Percentiles rank a stretch among this genome's conserved stretches.
Conservation (phyloP, 2,113 vertebrate species). For the Trinectes maculatus region DNA sequence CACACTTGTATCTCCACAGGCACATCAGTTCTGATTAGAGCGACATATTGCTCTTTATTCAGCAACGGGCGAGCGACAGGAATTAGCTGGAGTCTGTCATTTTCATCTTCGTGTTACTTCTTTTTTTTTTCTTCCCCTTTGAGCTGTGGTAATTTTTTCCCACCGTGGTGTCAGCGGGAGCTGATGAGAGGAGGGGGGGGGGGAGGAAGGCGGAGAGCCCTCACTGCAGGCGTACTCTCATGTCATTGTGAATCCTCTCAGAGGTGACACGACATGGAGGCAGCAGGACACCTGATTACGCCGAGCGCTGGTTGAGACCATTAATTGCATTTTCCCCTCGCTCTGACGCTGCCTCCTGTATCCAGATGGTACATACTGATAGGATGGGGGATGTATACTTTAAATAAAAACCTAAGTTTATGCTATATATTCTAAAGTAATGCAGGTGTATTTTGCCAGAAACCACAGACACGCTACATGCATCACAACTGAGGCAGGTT, state of each 20-base stretch:
- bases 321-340: conserved; percentile 60
- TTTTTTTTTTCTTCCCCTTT: conserved; percentile 4
- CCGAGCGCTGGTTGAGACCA: conserved; percentile 49
- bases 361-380: conserved; percentile 8
- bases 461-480: conserved; percentile 26
- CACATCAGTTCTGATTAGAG: conserved; percentile 52
- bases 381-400: background rate
- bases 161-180: conserved; percentile 40
- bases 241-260: conserved; percentile 55
- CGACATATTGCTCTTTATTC: conserved; percentile 45
- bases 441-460: conserved; percentile 15
- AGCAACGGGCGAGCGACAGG: conserved; percentile 46
- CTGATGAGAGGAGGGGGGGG: conserved; percentile 4
- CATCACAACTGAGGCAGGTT: conserved; percentile 39
- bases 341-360: conserved; percentile 19
- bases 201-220: conserved; percentile 18
- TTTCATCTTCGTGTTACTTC: conserved; percentile 39
- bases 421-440: background rate
- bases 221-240: conserved; percentile 31
- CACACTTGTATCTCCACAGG: conserved; percentile 1
- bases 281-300: conserved; percentile 69
- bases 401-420: conserved; percentile 26
- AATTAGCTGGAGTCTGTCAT: conserved; percentile 57
- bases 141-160: conserved; percentile 36
- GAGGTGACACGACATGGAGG: conserved; percentile 51